Percentiles rank a stretch among this genome's conserved stretches.
Conservation (phyloP, 2,797 vertebrate species). For the Synanceia verrucosa region DNA sequence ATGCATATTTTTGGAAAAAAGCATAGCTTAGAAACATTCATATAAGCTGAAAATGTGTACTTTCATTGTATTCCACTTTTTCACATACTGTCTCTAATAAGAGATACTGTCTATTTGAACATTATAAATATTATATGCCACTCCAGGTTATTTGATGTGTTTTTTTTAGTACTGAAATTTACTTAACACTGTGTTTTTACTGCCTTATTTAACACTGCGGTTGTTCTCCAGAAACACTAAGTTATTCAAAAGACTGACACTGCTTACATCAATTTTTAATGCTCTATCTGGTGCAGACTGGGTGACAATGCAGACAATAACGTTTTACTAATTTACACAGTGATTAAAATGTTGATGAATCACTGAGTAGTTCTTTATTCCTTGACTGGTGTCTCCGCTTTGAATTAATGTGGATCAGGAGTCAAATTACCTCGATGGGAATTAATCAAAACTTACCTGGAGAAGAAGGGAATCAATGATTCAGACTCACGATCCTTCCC, state of each 20-base stretch:
- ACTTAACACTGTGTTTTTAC: background rate
- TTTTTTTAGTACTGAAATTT: background rate
- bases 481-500: conserved; percentile 18
- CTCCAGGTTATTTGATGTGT: background rate
- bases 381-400: conserved; percentile 9
- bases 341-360: conserved; percentile 44
- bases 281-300: background rate
- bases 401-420: conserved; percentile 42
- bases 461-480: conserved; percentile 45
- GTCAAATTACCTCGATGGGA: conserved; percentile 20
- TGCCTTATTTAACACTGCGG: background rate
- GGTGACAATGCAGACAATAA: background rate
- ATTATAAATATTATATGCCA: background rate
- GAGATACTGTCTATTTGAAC: background rate
- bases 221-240: background rate
- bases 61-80: background rate
- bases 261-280: background rate
- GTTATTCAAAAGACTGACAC: background rate
- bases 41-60: background rate
- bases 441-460: conserved; percentile 36
- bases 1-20: background rate
- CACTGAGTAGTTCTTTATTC: conserved; percentile 11
- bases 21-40: background rate
- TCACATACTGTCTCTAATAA: background rate
- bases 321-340: conserved; percentile 18